Percentiles rank a stretch among this genome's conserved stretches.
Conservation (phyloP, 2,797 vertebrate species). For the Nannoperca australis region DNA sequence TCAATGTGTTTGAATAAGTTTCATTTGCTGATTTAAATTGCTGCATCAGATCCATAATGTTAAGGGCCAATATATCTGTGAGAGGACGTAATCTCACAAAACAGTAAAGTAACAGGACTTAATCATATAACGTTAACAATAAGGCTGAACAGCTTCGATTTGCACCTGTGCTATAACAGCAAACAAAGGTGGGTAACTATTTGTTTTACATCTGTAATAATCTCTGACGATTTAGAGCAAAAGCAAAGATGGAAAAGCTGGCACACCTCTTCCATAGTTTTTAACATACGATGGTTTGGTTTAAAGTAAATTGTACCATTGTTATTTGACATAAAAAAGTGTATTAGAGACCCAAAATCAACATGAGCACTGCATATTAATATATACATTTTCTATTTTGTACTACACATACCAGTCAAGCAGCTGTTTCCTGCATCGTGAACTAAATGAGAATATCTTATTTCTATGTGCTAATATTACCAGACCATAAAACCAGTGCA, state of each 20-base stretch:
- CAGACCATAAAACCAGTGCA: background rate
- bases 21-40: background rate
- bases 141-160: constrained; percentile 25
- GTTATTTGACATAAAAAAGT: background rate
- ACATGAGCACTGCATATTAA: background rate
- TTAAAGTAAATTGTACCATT: background rate
- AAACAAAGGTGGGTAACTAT: constrained; percentile 56
- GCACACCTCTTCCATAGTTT: background rate
- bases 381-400: background rate
- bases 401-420: background rate
- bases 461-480: background rate
- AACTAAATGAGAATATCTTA: background rate
- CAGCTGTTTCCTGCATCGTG: background rate
- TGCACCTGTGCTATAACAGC: constrained; percentile 30
- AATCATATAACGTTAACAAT: background rate
- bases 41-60: background rate
- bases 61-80: background rate
- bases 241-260: background rate
- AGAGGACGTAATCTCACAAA: background rate
- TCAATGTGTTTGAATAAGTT: background rate
- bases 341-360: background rate
- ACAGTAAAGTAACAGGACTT: background rate
- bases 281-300: background rate
- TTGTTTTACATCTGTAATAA: constrained; percentile 26
- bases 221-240: constrained; percentile 10